phyloP scores from a whole-genome alignment of 2,888 invertebrate species.

The Volucella inanis region DNA sequence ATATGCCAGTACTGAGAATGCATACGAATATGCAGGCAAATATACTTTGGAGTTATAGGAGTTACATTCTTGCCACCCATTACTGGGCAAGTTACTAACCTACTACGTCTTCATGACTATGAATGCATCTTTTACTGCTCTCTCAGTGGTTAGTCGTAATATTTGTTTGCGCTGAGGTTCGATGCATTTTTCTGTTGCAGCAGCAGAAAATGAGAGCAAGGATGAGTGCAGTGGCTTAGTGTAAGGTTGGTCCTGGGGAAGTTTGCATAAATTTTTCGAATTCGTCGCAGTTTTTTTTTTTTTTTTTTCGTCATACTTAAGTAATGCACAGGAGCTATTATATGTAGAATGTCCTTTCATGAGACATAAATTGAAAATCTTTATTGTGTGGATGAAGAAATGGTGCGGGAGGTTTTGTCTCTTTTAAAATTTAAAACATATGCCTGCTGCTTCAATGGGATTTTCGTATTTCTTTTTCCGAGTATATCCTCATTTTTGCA shows the following conservation, averaged over 20 bases:
- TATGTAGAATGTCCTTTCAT: slow-evolving; percentile 42
- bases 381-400: slow-evolving; percentile 27
- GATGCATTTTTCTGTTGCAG: slow-evolving; percentile 57
- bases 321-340: slow-evolving; percentile 41
- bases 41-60: slow-evolving; percentile 63
- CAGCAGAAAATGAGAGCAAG: slow-evolving; percentile 52
- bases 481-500: slow-evolving; percentile 23
- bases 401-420: neutral
- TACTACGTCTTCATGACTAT: neutral
- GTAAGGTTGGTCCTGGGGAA: slow-evolving; percentile 45
- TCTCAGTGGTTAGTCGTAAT: slow-evolving; percentile 39
- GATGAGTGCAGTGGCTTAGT: slow-evolving; percentile 43
- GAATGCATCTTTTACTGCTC: neutral
- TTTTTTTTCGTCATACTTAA: slow-evolving; percentile 40
- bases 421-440: neutral
- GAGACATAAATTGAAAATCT: slow-evolving; percentile 63
- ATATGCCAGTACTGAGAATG: slow-evolving; percentile 27
- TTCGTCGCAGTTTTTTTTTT: slow-evolving; percentile 23
- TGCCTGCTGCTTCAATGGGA: slow-evolving; percentile 12
- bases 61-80: slow-evolving; percentile 27
- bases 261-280: slow-evolving; percentile 4
- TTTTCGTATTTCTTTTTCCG: neutral
- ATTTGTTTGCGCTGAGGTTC: slow-evolving; percentile 58
- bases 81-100: neutral
- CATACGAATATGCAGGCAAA: slow-evolving; percentile 57